These are phyloP conservation scores for Herminia tarsipennalis DNA, from an alignment of 2,888 invertebrate species.

Conservation along the genomic window DNA sequence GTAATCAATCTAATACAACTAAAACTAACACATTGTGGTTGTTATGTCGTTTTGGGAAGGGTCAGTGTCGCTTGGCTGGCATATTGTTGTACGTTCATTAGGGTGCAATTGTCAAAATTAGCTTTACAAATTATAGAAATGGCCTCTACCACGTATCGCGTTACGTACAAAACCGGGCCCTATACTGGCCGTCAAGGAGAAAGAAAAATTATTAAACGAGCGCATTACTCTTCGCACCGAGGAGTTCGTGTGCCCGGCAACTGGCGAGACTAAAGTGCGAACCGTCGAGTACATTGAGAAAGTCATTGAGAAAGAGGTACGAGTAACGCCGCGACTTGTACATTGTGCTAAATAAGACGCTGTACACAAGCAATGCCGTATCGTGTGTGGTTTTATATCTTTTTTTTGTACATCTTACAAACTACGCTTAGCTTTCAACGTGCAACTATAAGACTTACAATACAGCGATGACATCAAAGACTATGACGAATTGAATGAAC, in stretches of 20 bases:
- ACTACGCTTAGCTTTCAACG: constrained; percentile 80
- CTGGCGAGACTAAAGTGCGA: constrained; percentile 94
- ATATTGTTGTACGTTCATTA: constrained; percentile 58
- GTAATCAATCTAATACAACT: constrained; percentile 45
- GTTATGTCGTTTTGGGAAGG: constrained; percentile 54
- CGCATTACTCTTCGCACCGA: constrained; percentile 95
- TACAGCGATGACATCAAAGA: constrained; percentile 32
- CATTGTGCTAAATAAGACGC: constrained; percentile 74
- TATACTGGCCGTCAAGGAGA: constrained; percentile 93
- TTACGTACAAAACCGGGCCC: constrained; percentile 94
- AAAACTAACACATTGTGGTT: constrained; percentile 55
- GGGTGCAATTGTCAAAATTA: constrained; percentile 80
- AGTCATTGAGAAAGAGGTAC: constrained; percentile 98
- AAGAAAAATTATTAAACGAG: constrained; percentile 95
- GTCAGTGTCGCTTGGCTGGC: constrained; percentile 72
- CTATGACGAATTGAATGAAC: constrained; percentile 27
- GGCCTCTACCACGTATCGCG: constrained; percentile 93
- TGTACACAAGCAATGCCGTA: constrained; percentile 80
- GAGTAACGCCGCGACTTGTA: constrained; percentile 70
- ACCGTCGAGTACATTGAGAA: constrained; percentile 98
- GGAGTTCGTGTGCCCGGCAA: constrained; percentile 94
- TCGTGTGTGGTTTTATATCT: constrained; percentile 72
- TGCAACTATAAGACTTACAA: constrained; percentile 54
- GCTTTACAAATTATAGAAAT: constrained; percentile 85
- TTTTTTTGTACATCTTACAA: constrained; percentile 63